Evolutionary conservation across 2,113 vertebrate species (phyloP).

Genomic region (Scomber japonicus): DNA sequence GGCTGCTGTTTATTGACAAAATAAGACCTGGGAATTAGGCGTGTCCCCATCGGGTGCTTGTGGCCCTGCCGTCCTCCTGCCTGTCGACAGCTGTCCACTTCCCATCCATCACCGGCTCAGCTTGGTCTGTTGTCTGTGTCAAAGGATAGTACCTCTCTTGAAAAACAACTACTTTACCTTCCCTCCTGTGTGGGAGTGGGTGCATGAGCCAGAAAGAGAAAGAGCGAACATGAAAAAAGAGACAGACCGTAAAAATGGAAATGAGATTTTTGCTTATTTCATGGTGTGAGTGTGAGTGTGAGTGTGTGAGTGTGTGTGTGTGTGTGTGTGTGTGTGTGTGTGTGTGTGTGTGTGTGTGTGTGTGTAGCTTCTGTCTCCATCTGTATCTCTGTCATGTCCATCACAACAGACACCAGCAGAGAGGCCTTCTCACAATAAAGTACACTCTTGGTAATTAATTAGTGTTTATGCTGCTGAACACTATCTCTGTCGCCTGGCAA

Average conservation of each 20-base stretch:
- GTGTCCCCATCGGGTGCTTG: constrained; percentile 49
- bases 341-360: constrained; percentile 21
- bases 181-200: neutral
- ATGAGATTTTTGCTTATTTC: constrained; percentile 30
- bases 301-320: too few relatives aligned
- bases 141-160: constrained; percentile 44
- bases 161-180: constrained; percentile 53
- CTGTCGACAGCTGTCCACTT: constrained; percentile 74
- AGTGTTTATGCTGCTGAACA: constrained; percentile 65
- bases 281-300: too few relatives aligned
- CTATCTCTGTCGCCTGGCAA: constrained; percentile 60
- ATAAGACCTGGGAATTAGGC: constrained; percentile 84
- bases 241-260: constrained; percentile 24
- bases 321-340: neutral
- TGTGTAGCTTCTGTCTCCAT: constrained; percentile 24
- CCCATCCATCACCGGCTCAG: constrained; percentile 73
- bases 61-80: constrained; percentile 32
- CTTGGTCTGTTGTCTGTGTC: constrained; percentile 43
- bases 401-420: constrained; percentile 33
- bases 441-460: constrained; percentile 72
- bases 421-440: constrained; percentile 32
- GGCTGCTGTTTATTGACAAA: constrained; percentile 85
- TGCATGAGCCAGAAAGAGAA: constrained; percentile 21
- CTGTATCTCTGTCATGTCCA: constrained; percentile 38
- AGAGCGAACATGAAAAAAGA: constrained; percentile 9